Base-by-base conservation (phyloP, 2,888 invertebrate species). In the Chesias legatella region DNA sequence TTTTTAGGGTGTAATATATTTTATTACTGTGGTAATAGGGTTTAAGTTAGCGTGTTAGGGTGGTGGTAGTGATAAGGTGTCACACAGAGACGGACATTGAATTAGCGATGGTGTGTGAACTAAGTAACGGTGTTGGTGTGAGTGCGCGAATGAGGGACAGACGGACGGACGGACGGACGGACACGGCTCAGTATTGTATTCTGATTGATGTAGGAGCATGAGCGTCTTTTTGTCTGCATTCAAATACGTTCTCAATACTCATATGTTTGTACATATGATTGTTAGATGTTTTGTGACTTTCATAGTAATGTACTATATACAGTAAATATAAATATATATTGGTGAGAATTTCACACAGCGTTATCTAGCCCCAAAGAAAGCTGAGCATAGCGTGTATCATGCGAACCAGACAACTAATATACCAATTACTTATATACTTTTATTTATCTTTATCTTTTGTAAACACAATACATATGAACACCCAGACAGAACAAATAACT, bases 31-130 rank as follows among this genome's bases (percentile, higher is more conserved):
- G 24, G 6, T 26, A 43, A 45, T 51, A 57, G 38, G 32, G 60
- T 60, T 47, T 20, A 27, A 41, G 47, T 62, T 60, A 8, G 36
- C 39, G 28, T 46, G 47, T 23, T 8, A 27, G 35, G 33, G 8
- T 11, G 30, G 36, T 43, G 46, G 47, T 47, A 45, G 46, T 33
- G 58, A 46, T 46, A 41, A 56, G 59, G 53, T 60, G 60, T 53
- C 42, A 49, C 47, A 53, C n/a, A n/a, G n/a, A n/a, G n/a, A n/a
- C n/a, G n/a, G 56, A 52, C 55, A 56, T 58, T 58, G 58, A 61
- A 60, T 62, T 69, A 65, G 51, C 57, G 51, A 43, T 52, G 34
- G 55, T 58, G 63, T 69, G 67, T 72, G 56, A 63, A 56, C 34
- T 68, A n/a, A n/a, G n/a, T n/a, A 66, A 63, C 71, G 61, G 67